Percentiles rank a stretch among this genome's conserved stretches.
phyloP scores from a whole-genome alignment of 2,113 vertebrate species.

The Galeopterus variegatus region DNA sequence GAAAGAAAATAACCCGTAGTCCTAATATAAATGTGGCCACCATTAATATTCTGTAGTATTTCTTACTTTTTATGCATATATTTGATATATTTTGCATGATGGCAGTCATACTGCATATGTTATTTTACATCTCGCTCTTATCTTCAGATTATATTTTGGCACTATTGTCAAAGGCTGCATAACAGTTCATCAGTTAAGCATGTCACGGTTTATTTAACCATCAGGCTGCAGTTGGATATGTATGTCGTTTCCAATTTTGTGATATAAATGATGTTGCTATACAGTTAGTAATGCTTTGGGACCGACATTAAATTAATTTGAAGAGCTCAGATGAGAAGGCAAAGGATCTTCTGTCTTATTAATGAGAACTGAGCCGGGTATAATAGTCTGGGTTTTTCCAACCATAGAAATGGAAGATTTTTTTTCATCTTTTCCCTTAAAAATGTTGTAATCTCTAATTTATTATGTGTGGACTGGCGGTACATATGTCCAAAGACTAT shows the following conservation, averaged over 20 bases:
- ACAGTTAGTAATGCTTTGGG: conserved; percentile 59
- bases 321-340: conserved; percentile 9
- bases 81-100: background rate
- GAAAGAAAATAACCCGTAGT: background rate
- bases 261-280: conserved; percentile 41
- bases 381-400: conserved; percentile 40
- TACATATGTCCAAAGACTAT: background rate
- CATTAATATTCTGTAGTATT: background rate
- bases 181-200: background rate
- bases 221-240: background rate
- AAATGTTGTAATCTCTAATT: conserved; percentile 39
- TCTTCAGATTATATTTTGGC: conserved; percentile 14
- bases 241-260: conserved; percentile 35
- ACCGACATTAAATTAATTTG: conserved; percentile 55
- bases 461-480: background rate
- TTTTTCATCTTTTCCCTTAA: background rate
- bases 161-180: background rate
- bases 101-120: background rate
- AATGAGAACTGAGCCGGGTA: background rate
- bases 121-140: conserved; percentile 33
- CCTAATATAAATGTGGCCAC: background rate
- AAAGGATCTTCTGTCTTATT: conserved; percentile 63
- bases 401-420: background rate
- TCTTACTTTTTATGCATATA: background rate
- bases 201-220: conserved; percentile 50